Conservation (phyloP, 2,888 invertebrate species). For the Lasius fuliginosus region DNA sequence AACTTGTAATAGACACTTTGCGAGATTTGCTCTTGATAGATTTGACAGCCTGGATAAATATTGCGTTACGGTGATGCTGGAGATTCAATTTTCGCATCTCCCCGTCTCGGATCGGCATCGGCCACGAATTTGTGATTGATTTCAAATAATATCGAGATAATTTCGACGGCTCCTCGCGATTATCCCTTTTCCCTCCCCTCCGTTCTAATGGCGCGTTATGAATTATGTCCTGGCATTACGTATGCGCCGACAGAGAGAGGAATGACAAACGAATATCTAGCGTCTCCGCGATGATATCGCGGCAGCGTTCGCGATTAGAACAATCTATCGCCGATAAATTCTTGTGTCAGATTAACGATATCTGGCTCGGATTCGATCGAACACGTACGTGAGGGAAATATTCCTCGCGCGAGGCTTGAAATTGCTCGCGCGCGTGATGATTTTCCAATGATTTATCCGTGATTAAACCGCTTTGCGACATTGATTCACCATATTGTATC, state of each 20-base stretch:
- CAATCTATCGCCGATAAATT: conserved; percentile 24
- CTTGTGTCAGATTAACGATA: conserved; percentile 21
- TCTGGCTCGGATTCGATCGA: conserved; percentile 8
- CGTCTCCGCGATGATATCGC: conserved; percentile 32
- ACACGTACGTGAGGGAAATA: conserved; percentile 26
- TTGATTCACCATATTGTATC: conserved; percentile 1
- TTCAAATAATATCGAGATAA: conserved; percentile 49
- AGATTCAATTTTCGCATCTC: conserved; percentile 8
- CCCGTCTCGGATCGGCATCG: background rate
- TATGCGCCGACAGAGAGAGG: conserved; percentile 51
- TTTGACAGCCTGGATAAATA: conserved; percentile 5
- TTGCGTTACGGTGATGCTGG: background rate
- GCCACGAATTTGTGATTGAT: conserved; percentile 19
- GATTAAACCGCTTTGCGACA: conserved; percentile 4
- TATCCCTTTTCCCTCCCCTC: background rate
- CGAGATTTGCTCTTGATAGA: background rate
- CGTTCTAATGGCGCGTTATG: conserved; percentile 17
- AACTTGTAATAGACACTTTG: conserved; percentile 15
- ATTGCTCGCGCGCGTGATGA: background rate
- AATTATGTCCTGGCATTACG: conserved; percentile 52
- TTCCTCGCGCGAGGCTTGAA: background rate
- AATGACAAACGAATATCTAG: conserved; percentile 63
- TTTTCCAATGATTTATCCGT: background rate
- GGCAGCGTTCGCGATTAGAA: background rate
- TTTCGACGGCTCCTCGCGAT: conserved; percentile 8